Percentiles rank a stretch among this genome's conserved stretches.
These are phyloP conservation scores for Ophiodon elongatus DNA, from an alignment of 2,113 vertebrate species.

Conservation along the genomic window DNA sequence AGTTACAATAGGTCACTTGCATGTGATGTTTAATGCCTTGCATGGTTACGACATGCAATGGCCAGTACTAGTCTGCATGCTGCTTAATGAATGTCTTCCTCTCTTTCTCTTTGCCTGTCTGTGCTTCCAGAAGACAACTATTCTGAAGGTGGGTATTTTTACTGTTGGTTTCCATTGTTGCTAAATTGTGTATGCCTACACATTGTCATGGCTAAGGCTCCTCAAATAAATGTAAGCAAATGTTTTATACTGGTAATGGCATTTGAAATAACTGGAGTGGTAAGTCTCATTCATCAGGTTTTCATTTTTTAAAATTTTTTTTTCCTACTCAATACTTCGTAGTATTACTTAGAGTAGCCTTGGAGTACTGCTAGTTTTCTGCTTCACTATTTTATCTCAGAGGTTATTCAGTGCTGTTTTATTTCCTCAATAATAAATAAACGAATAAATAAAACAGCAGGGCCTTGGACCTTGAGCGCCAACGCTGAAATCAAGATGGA, in stretches of 20 bases:
- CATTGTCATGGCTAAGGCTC: conserved; percentile 26
- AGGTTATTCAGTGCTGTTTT: not conserved
- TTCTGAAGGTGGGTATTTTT: conserved; percentile 95
- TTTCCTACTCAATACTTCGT: not conserved
- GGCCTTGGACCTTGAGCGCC: not conserved
- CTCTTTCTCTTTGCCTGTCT: conserved; percentile 97
- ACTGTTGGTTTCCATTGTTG: conserved; percentile 7
- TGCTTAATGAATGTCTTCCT: conserved; percentile 99
- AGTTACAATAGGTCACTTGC: conserved; percentile 90
- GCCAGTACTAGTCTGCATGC: conserved; percentile 98
- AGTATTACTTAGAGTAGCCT: not conserved
- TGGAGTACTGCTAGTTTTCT: not conserved
- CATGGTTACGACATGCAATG: conserved; percentile 97
- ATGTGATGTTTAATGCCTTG: conserved; percentile 98
- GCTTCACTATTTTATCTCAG: not conserved
- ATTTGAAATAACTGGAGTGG: conserved; percentile 44
- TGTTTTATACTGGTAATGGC: conserved; percentile 28
- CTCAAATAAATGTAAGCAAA: conserved; percentile 15
- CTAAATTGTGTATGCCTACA: not conserved
- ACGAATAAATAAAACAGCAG: not conserved
- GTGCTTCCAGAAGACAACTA: conserved; percentile 98
- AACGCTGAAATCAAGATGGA: not conserved
- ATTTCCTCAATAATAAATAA: not conserved
- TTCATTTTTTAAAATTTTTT: not conserved
- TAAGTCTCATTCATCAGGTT: conserved; percentile 59